phyloP scores from a whole-genome alignment of 2,113 vertebrate species.

The Nothoprocta perdicaria region DNA sequence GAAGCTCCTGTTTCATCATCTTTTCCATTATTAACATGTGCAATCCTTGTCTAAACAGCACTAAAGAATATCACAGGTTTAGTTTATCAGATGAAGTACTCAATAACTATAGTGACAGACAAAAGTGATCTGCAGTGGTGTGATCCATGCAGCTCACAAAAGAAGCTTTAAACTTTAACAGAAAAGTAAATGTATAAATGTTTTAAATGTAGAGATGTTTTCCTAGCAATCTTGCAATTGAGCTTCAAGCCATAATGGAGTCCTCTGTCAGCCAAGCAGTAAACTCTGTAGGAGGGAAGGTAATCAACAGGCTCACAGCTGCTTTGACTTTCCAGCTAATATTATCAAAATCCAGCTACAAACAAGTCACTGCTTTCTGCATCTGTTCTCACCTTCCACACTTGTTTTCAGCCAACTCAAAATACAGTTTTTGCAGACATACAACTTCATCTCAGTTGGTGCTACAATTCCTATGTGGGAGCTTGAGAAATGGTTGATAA shows the following conservation, averaged over 20 bases:
- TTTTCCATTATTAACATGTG: neutral
- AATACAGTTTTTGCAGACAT: conserved; percentile 23
- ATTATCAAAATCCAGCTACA: conserved; percentile 5
- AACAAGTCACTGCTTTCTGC: neutral
- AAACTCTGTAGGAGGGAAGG: conserved; percentile 5
- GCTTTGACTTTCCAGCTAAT: neutral
- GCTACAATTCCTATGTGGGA: neutral
- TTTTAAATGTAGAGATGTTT: neutral
- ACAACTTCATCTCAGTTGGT: conserved; percentile 28
- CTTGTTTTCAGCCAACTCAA: conserved; percentile 13
- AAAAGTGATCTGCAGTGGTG: neutral
- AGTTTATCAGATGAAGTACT: neutral
- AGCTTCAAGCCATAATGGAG: conserved; percentile 7
- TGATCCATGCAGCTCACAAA: neutral
- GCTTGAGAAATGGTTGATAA: neutral
- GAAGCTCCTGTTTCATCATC: neutral
- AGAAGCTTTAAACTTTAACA: neutral
- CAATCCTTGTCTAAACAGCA: neutral
- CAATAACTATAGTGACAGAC: neutral
- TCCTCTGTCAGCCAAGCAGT: neutral
- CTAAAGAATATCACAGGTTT: neutral
- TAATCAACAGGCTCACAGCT: conserved; percentile 2
- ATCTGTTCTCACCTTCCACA: conserved; percentile 24
- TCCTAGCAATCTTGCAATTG: neutral
- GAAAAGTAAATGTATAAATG: neutral